Evolutionary conservation across 2,113 vertebrate genomes (phyloP).

Genomic region (Varanus komodoensis): DNA sequence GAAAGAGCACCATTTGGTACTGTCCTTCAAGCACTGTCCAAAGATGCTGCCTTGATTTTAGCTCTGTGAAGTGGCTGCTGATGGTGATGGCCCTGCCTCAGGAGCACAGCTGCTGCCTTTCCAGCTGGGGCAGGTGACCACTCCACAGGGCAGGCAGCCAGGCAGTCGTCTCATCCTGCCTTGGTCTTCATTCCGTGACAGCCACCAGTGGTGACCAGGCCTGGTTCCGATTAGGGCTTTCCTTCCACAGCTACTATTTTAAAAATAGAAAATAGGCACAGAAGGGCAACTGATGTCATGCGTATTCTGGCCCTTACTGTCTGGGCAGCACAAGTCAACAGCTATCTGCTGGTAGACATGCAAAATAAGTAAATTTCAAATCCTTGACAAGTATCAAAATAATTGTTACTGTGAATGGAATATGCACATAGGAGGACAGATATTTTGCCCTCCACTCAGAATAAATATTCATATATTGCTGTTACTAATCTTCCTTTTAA

Average conservation of each 20-base stretch:
- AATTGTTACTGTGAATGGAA: not conserved
- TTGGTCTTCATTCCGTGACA: too few relatives aligned
- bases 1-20: too few relatives aligned
- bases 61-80: too few relatives aligned
- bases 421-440: not conserved
- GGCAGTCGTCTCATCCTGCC: too few relatives aligned
- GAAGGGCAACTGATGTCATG: not conserved
- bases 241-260: not conserved
- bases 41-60: too few relatives aligned
- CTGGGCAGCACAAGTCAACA: not conserved
- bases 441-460: too few relatives aligned
- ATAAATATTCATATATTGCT: not conserved
- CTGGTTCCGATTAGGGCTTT: not conserved
- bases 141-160: too few relatives aligned
- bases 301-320: not conserved
- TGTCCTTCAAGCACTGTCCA: too few relatives aligned
- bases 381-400: not conserved
- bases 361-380: not conserved
- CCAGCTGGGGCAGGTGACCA: too few relatives aligned
- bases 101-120: too few relatives aligned
- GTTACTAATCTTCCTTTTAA: constrained; percentile 4
- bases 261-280: not conserved
- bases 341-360: not conserved
- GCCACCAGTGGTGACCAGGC: too few relatives aligned
- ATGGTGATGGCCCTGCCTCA: too few relatives aligned